These are phyloP conservation scores for Megaceryle maxima DNA, from an alignment of 2,113 vertebrate genomes.

Conservation along the genomic window DNA sequence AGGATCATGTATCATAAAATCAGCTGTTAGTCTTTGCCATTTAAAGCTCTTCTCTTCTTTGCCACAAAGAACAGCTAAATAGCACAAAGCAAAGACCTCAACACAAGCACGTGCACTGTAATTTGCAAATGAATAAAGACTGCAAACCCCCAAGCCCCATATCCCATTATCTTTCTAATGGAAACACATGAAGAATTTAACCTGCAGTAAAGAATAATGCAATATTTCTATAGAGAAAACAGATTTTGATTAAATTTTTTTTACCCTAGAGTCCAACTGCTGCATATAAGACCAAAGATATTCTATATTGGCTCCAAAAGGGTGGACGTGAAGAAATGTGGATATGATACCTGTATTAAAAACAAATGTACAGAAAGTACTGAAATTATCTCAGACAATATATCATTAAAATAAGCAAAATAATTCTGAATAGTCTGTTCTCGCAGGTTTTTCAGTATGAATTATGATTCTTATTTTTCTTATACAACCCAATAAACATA, in stretches of 20 bases:
- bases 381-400: background rate
- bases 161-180: background rate
- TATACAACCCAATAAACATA: background rate
- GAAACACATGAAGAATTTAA: background rate
- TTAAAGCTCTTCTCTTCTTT: slow-evolving; percentile 15
- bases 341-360: slow-evolving; percentile 89
- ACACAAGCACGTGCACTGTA: background rate
- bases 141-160: slow-evolving; percentile 6
- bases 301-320: slow-evolving; percentile 96
- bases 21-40: background rate
- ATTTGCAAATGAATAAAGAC: slow-evolving; percentile 11
- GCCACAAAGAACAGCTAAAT: slow-evolving; percentile 5
- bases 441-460: background rate
- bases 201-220: slow-evolving; percentile 40
- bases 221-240: slow-evolving; percentile 37
- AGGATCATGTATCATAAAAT: background rate
- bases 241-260: slow-evolving; percentile 29
- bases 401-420: background rate
- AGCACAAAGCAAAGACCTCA: background rate
- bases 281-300: slow-evolving; percentile 97
- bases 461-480: slow-evolving; percentile 13
- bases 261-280: slow-evolving; percentile 93
- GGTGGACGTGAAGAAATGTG: slow-evolving; percentile 96
- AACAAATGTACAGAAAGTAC: slow-evolving; percentile 32
- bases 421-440: background rate